Conservation (phyloP, 2,797 vertebrate species). For the Propithecus deckenii region DNA sequence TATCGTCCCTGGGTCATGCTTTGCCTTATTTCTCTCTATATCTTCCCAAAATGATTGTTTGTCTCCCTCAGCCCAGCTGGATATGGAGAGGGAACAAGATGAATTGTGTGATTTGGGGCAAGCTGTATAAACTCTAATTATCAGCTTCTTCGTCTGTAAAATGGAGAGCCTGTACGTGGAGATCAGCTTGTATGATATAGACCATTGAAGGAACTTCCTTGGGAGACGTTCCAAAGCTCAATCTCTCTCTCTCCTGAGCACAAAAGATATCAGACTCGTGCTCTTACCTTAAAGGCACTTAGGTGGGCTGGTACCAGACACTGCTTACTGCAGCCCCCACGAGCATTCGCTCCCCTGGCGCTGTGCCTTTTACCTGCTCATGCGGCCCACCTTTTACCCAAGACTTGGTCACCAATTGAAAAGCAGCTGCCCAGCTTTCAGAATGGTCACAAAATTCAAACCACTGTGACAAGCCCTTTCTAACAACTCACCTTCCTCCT, state of each 20-base stretch:
- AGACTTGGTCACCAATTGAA: background rate
- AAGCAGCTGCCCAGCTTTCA: background rate
- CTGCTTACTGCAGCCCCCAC: background rate
- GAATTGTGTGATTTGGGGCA: background rate
- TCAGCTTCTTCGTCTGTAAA: background rate
- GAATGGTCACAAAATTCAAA: background rate
- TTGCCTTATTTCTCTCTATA: background rate
- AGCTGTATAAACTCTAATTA: background rate
- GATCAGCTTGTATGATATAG: background rate
- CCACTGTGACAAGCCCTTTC: background rate
- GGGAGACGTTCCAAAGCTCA: background rate
- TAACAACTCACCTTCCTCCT: constrained; percentile 16
- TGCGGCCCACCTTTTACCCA: background rate
- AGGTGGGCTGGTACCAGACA: background rate
- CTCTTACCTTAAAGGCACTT: background rate
- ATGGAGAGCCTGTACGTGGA: background rate
- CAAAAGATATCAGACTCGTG: background rate
- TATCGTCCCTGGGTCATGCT: background rate
- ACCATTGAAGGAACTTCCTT: background rate
- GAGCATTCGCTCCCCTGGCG: background rate
- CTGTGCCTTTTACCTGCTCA: background rate
- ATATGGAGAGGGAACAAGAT: background rate
- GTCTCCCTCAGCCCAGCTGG: background rate
- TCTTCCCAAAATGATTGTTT: background rate
- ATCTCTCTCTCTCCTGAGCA: background rate